phyloP scores from a whole-genome alignment of 2,888 invertebrate species.

The Macaria notata region DNA sequence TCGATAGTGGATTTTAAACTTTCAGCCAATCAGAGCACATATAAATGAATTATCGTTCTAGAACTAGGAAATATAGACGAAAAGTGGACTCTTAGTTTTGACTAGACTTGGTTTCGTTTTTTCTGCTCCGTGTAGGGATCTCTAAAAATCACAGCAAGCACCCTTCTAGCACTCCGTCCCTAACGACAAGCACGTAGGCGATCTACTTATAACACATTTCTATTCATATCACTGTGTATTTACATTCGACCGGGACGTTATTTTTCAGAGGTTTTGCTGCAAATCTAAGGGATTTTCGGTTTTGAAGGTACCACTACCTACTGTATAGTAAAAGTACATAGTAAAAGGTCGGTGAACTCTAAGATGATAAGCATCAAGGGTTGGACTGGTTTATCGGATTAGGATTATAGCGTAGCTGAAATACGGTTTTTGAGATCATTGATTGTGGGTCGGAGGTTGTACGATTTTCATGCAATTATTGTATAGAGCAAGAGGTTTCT shows the following conservation, averaged over 20 bases:
- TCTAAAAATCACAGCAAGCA: constrained; percentile 9
- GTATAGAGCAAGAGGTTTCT: no score
- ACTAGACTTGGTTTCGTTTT: no score
- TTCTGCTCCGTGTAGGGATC: no score
- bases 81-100: no score
- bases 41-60: no score
- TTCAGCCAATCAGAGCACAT: no score
- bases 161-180: constrained; percentile 13
- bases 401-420: constrained; percentile 2
- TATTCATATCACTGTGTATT: constrained; percentile 79
- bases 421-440: background rate
- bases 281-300: constrained; percentile 47
- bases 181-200: constrained; percentile 46
- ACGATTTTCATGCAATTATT: no score
- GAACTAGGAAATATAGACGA: no score
- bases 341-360: constrained; percentile 33
- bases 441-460: no score
- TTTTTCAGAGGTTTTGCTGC: constrained; percentile 54
- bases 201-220: constrained; percentile 76
- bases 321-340: no score
- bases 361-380: constrained; percentile 39
- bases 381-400: constrained; percentile 27
- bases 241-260: constrained; percentile 72
- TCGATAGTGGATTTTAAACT: no score
- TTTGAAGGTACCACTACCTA: constrained; percentile 35